Percentiles rank a stretch among this genome's conserved stretches.
These are phyloP conservation scores for Chrysoperla carnea DNA, from an alignment of 1,140 invertebrate species.

Conservation along the genomic window DNA sequence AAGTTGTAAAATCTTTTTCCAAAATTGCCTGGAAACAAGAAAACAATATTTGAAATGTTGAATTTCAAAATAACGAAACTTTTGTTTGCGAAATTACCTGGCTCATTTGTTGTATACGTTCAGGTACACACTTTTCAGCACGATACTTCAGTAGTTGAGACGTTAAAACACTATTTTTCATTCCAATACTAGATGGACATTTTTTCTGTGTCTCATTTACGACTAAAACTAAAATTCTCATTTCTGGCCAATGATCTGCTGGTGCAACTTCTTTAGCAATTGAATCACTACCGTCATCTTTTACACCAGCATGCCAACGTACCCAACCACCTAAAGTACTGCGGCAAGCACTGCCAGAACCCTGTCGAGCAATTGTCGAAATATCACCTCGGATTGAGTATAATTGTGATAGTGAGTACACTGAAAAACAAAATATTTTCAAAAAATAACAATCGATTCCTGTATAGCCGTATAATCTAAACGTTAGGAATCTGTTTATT, in stretches of 20 bases:
- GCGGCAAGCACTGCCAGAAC: constrained; percentile 92
- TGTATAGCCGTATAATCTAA: no score
- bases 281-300: constrained; percentile 62
- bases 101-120: constrained; percentile 48
- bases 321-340: constrained; percentile 82
- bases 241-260: constrained; percentile 73
- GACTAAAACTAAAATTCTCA: constrained; percentile 79
- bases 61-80: neutral
- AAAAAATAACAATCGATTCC: no score
- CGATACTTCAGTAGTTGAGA: constrained; percentile 69
- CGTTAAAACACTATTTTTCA: constrained; percentile 68
- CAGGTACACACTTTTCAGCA: constrained; percentile 50
- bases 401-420: constrained; percentile 52
- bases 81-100: constrained; percentile 15
- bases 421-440: constrained; percentile 20
- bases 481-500: no score
- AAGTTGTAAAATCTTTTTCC: constrained; percentile 62
- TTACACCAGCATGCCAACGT: constrained; percentile 63
- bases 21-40: constrained; percentile 43
- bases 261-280: constrained; percentile 57
- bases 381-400: constrained; percentile 66
- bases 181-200: constrained; percentile 77
- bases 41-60: constrained; percentile 1
- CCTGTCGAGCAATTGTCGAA: constrained; percentile 66
- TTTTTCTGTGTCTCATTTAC: constrained; percentile 77